These are phyloP conservation scores for Cottus gobio DNA, from an alignment of 2,113 vertebrate genomes.

Conservation along the genomic window DNA sequence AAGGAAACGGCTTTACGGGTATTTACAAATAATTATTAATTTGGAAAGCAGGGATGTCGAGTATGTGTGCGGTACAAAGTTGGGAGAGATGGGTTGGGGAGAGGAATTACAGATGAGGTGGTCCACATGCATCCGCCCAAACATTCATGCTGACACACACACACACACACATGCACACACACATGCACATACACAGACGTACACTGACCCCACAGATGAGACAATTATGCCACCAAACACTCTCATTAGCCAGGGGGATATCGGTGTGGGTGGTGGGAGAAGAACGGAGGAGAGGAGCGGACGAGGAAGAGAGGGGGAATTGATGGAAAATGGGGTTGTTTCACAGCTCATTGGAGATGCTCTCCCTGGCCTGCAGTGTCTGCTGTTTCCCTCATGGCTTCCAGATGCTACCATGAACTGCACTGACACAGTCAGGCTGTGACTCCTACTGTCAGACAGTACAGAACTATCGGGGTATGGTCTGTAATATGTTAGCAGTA, in stretches of 20 bases:
- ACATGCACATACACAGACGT: neutral
- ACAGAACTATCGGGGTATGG: constrained; percentile 25
- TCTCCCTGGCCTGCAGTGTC: constrained; percentile 78
- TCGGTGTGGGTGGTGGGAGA: constrained; percentile 76
- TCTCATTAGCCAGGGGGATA: constrained; percentile 77
- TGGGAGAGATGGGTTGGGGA: constrained; percentile 19
- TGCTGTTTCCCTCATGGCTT: constrained; percentile 82
- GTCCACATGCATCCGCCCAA: constrained; percentile 46
- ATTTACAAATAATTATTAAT: constrained; percentile 74
- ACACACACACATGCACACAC: constrained; percentile 16
- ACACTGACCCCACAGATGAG: constrained; percentile 73
- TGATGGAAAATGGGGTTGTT: constrained; percentile 84
- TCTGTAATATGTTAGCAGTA: constrained; percentile 68
- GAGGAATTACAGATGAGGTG: constrained; percentile 65
- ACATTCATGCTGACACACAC: constrained; percentile 29
- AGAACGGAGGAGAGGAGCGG: constrained; percentile 51
- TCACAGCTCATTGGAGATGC: constrained; percentile 86
- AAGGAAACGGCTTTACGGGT: constrained; percentile 67
- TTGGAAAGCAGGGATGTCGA: constrained; percentile 55
- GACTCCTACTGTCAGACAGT: constrained; percentile 51
- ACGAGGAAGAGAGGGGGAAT: constrained; percentile 72
- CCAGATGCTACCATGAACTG: constrained; percentile 81
- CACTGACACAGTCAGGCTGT: constrained; percentile 58
- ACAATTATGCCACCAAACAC: constrained; percentile 78
- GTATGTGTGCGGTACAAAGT: constrained; percentile 41